Evolutionary conservation across 2,797 vertebrate genomes (phyloP), one percentile per base, ranked within the genome.

Genomic region (Anguilla megastoma): DNA sequence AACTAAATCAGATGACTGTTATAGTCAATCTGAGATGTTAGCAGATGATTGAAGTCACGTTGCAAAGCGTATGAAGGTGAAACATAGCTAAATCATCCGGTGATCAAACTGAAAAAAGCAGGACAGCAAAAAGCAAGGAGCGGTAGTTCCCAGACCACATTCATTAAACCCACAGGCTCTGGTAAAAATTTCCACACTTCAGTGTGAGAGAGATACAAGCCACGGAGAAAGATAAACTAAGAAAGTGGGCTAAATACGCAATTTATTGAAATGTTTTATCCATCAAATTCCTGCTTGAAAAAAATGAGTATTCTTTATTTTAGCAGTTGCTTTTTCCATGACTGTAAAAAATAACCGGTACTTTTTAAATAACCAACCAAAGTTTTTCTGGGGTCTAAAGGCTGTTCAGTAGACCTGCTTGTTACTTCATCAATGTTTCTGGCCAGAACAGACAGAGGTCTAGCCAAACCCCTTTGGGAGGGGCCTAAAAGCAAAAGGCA

Each of bases 71-170:
- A 56, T 36, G 69, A 76, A 27, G 9, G 36, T 10, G 12, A 56
- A 87, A 66, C 41, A 14, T 27, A 76, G 33, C 24, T 10, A 21
- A 84, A 82, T 21, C 33, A 52, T 85, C 84, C 63, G 80, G 56
- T 50, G 74, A 86, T 86, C 52, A 50, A 74, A 80, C 86, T 84
- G 56, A 45, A 88, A 80, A 54, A 50, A 48, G 21, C 76, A 33
- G 48, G 45, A 88, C 14, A 88, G 36, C 21, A 24, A 50, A 80
- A 48, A 79, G 56, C 14, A 85, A 56, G 69, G 54, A 36, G 56
- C 52, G 80, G 87, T 86, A 88, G 89, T 85, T 87, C 87, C 87
- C 86, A 88, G 86, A 86, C 86, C 87, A 90, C 88, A 89, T 83
- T 33, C 54, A 86, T 86, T 66, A 90, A 45, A 87, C 83, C 85